Percentiles rank a stretch among this genome's conserved stretches.
phyloP scores from a whole-genome alignment of 2,113 vertebrate species.

The Sisor rabdophorus region DNA sequence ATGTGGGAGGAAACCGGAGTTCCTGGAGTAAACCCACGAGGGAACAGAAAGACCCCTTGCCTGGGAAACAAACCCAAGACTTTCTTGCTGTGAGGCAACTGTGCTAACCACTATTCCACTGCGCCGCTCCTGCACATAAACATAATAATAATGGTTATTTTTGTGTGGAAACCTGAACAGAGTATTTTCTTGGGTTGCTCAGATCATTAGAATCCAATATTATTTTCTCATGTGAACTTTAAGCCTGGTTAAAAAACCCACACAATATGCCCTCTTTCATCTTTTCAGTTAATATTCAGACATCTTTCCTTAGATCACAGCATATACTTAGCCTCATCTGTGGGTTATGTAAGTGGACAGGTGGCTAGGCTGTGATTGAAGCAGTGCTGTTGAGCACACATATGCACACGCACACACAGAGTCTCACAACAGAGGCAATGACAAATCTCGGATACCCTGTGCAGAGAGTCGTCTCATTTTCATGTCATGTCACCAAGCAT shows the following conservation, averaged over 20 bases:
- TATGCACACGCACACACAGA: slow-evolving; percentile 14
- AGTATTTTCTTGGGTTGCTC: not conserved
- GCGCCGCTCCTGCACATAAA: too few species aligned
- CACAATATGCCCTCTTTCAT: not conserved
- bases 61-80: too few species aligned
- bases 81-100: too few species aligned
- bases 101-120: too few species aligned
- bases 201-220: slow-evolving; percentile 6
- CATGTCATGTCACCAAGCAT: slow-evolving; percentile 17
- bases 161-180: not conserved
- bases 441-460: slow-evolving; percentile 28
- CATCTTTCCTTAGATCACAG: not conserved
- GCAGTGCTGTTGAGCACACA: slow-evolving; percentile 21
- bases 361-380: slow-evolving; percentile 43
- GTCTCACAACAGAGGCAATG: slow-evolving; percentile 17
- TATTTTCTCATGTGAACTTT: not conserved
- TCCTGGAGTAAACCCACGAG: too few species aligned
- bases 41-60: too few species aligned
- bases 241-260: slow-evolving; percentile 26
- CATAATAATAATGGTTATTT: not conserved
- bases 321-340: slow-evolving; percentile 25
- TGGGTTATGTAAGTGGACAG: slow-evolving; percentile 47
- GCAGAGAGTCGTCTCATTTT: not conserved
- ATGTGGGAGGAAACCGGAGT: too few species aligned
- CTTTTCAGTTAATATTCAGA: slow-evolving; percentile 18